Percentiles rank a stretch among this genome's conserved stretches.
Evolutionary conservation across 2,113 vertebrate genomes (phyloP).

Genomic region (Rhineura floridana): DNA sequence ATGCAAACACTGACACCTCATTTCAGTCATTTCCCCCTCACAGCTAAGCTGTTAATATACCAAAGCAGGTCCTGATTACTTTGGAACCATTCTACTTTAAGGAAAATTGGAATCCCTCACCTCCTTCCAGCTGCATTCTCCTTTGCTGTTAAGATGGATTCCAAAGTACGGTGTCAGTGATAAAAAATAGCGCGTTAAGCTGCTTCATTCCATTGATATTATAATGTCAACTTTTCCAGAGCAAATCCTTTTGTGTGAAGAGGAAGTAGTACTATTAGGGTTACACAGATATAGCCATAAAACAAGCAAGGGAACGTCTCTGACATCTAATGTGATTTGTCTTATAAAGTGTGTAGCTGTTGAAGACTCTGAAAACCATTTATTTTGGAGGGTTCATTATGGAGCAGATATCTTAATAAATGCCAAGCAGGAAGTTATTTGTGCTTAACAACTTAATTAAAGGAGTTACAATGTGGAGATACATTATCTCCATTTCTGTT

Average conservation of each 20-base stretch:
- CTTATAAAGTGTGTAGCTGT: neutral
- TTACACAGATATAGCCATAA: neutral
- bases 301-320: neutral
- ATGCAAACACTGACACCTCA: neutral
- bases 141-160: neutral
- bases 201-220: neutral
- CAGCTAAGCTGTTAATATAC: neutral
- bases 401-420: constrained; percentile 14
- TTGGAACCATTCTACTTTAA: neutral
- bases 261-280: neutral
- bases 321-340: neutral
- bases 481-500: neutral
- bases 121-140: neutral
- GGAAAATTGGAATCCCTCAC: neutral
- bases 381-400: neutral
- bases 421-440: accelerated
- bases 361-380: neutral
- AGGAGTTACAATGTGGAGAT: neutral
- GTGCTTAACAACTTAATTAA: neutral
- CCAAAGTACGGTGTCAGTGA: accelerated
- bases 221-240: neutral
- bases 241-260: neutral
- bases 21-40: neutral
- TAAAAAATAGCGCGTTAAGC: neutral
- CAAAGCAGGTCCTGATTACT: constrained; percentile 12